Evolutionary conservation across 2,797 vertebrate genomes (phyloP), one percentile per base, ranked within the genome.

Genomic region (Falco novaeseelandiae): DNA sequence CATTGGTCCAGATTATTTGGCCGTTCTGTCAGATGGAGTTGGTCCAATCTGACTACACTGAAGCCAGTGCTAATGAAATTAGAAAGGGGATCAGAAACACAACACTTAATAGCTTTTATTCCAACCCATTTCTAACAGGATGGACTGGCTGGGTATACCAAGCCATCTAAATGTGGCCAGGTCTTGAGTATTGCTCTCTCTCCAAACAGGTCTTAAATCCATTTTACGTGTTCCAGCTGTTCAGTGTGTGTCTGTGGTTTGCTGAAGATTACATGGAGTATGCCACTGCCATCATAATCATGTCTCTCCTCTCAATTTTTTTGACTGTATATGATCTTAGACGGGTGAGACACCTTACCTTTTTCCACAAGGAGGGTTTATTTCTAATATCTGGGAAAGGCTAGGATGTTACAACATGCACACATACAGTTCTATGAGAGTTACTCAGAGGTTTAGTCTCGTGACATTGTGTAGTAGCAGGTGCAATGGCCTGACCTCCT

Each of bases 181-280:
- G 9, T 86, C 49, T 83, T 96, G 46, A 97, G 36, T 63, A 21
- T 42, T 90, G 13, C 66, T 92, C 4, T 92, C 22, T 96, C 57
- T 93, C 63, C 87, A 79, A 91, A 96, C 95, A 98, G 98, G 98
- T 98, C 78, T 96, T 98, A 93, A 98, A 98, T 95, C 98, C 98
- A 14, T 98, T 98, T 92, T 98, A 98, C 92, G 17, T 98, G 86
- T 98, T 98, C 96, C 98, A 98, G 72, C 94, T 98, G 82, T 98
- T 98, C 95, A 98, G 98, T 51, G 98, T 98, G 85, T 98, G 98
- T 73, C 85, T 98, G 79, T 98, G 98, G 98, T 97, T 98, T 95
- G 97, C 98, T 52, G 98, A 98, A 89, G 98, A 98, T 52, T 98
- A 98, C 70, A 97, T 94, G 61, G 98, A 98, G 54, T 98, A 98